Evolutionary conservation across 37 sponge, comb jelly and placozoan genomes (phyloP), one percentile per base, ranked within the genome.

Genomic region (Geodia barretti): DNA sequence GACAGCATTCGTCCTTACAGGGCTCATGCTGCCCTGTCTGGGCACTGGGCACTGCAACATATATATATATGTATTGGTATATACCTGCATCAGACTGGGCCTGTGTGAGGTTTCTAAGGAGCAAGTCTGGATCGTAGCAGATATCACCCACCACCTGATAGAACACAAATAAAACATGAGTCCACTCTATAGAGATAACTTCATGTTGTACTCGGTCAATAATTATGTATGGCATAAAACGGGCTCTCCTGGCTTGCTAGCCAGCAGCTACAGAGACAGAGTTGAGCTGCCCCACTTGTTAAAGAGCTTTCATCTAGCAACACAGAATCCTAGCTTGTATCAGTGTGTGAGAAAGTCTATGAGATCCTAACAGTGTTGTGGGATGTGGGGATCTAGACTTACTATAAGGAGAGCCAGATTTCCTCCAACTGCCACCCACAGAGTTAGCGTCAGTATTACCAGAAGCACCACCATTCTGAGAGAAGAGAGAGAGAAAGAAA

Each of bases 81-180:
- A n/a, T n/a, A n/a, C n/a, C 54, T 17, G 54, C 54, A 47, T 47
- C 54, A 7, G 7, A 17, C 54, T 47, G 54, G 54, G 7, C 54
- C 54, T 47, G 54, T 41, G 75, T 88, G 67, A 64, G 32, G 38
- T 88, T 77, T 37, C 79, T 82, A 33, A 88, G 65, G n/a, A 88
- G 79, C 8, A 19, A 33, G 47, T 88, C 89, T 25, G 89, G 89
- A 71, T 83, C 84, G 64, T 39, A 9, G 42, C 89, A 88, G 36
- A 88, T 78, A 33, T 88, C 89, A 39, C 39, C 62, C 36, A 60
- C 21, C 32, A 88, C 74, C 87, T 86, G 60, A 66, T 0, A 28
- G 1, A 70, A 47, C 11, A 47, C 11, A 47, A n/a, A n/a, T n/a
- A n/a, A n/a, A n/a, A 36, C 25, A 58, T 17, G 62, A 1, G 34